Evolutionary conservation across 2,113 vertebrate genomes (phyloP), one percentile per base, ranked within the genome.

Genomic region (Hemiprocne comata): DNA sequence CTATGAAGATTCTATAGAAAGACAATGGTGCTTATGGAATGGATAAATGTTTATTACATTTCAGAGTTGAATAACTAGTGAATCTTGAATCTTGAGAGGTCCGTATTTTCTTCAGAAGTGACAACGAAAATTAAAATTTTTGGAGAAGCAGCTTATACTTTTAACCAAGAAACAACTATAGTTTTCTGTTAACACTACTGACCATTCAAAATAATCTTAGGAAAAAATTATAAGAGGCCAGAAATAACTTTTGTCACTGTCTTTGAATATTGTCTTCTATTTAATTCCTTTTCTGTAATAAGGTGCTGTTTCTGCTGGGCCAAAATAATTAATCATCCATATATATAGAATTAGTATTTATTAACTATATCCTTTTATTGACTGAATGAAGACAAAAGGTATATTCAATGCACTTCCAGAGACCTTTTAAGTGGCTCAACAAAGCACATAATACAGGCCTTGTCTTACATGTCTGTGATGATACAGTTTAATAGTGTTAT

Each of bases 401-500:
- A 72, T 57, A 78, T 58, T 89, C 75, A 48, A 16, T 21, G 29
- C 21, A 69, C 90, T 89, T 81, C 81, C 42, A 54, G 85, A 94
- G 78, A 85, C 62, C 91, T 94, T 82, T 86, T 80, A 93, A 96
- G 28, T 75, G 87, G 75, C 84, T 96, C 87, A 85, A 42, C 90
- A 94, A 93, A 97, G 94, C 94, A 64, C 65, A 85, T 90, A 88
- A 94, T 85, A 83, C 87, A 93, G 91, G 88, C 93, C 94, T 96
- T 95, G 96, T 97, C 96, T 96, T 93, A 97, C 95, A 95, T 89
- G 96, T 92, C 93, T 90, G 77, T 97, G 97, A 95, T 96, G 96
- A 97, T 96, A 79, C 96, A 95, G 93, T 97, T 97, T 96, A 97
- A 98, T 94, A 85, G 97, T 94, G 96, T 97, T 96, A 96, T 93